These are phyloP conservation scores for Pharmacophagus antenor DNA, from an alignment of 2,888 invertebrate genomes.

Conservation along the genomic window DNA sequence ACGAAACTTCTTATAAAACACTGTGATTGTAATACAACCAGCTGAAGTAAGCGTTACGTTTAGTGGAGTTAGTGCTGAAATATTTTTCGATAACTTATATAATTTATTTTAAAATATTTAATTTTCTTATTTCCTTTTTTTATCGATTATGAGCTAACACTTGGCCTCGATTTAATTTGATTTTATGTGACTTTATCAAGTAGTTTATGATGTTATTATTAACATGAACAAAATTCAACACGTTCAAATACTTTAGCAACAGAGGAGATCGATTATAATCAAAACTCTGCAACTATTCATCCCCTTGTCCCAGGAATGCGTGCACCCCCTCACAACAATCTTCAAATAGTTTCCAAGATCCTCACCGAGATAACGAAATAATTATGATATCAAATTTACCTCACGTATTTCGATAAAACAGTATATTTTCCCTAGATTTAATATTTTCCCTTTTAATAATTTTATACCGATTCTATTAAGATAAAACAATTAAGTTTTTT, in stretches of 20 bases:
- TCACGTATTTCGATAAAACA: slow-evolving; percentile 1
- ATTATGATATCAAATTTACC: slow-evolving; percentile 36
- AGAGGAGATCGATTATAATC: slow-evolving; percentile 38
- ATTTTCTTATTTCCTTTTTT: no score
- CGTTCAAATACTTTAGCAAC: slow-evolving; percentile 38
- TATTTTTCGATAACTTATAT: no score
- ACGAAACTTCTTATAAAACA: no score
- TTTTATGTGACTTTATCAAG: slow-evolving; percentile 19
- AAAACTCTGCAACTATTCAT: slow-evolving; percentile 25
- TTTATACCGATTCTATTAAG: no score
- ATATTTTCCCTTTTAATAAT: not conserved
- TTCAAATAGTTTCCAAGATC: slow-evolving; percentile 23
- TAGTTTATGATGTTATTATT: no score
- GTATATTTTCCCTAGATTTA: not conserved
- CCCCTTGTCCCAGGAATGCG: slow-evolving; percentile 24
- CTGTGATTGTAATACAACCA: no score
- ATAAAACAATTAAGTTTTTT: no score
- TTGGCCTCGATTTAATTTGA: no score
- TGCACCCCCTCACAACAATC: slow-evolving; percentile 19
- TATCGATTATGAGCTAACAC: no score
- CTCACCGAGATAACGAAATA: slow-evolving; percentile 21
- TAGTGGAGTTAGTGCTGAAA: no score
- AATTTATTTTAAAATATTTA: no score
- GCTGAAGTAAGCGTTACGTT: no score
- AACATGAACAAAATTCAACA: slow-evolving; percentile 21